phyloP scores from a whole-genome alignment of 2,888 invertebrate species.

The Ophion obscuratus region DNA sequence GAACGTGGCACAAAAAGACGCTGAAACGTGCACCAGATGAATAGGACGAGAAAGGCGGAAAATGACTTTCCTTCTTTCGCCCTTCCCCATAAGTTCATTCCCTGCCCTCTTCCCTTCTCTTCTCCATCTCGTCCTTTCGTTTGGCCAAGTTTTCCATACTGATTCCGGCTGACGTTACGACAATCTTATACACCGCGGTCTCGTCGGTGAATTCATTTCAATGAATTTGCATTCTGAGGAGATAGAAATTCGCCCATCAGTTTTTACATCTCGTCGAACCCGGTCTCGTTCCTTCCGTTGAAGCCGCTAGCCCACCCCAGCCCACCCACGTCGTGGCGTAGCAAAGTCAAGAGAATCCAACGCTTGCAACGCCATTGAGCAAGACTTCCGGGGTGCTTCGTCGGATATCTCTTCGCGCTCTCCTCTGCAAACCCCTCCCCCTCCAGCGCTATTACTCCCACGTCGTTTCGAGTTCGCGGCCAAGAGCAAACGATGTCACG shows the following conservation, averaged over 20 bases:
- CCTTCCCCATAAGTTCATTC: constrained; percentile 14
- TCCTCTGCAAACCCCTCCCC: neutral
- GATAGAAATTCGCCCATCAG: constrained; percentile 65
- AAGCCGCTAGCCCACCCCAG: neutral
- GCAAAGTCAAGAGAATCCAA: constrained; percentile 29
- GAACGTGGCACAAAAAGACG: constrained; percentile 11
- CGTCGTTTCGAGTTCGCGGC: constrained; percentile 14
- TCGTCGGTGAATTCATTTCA: constrained; percentile 78
- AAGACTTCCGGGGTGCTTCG: neutral
- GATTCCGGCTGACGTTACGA: constrained; percentile 72
- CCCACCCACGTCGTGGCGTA: neutral
- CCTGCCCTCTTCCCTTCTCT: neutral
- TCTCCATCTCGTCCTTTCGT: constrained; percentile 34
- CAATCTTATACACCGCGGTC: constrained; percentile 73
- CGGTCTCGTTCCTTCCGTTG: constrained; percentile 18
- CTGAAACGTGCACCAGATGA: constrained; percentile 35
- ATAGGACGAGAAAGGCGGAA: constrained; percentile 47
- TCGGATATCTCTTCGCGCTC: constrained; percentile 1
- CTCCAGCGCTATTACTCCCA: neutral
- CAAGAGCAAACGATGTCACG: constrained; percentile 25
- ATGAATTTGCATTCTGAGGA: constrained; percentile 79
- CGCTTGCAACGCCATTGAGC: neutral
- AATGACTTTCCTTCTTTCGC: constrained; percentile 45
- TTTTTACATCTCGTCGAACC: constrained; percentile 65
- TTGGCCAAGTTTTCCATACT: constrained; percentile 54